These are phyloP conservation scores for Zenarchopterus dispar DNA, from an alignment of 2,797 vertebrate genomes.

Conservation along the genomic window DNA sequence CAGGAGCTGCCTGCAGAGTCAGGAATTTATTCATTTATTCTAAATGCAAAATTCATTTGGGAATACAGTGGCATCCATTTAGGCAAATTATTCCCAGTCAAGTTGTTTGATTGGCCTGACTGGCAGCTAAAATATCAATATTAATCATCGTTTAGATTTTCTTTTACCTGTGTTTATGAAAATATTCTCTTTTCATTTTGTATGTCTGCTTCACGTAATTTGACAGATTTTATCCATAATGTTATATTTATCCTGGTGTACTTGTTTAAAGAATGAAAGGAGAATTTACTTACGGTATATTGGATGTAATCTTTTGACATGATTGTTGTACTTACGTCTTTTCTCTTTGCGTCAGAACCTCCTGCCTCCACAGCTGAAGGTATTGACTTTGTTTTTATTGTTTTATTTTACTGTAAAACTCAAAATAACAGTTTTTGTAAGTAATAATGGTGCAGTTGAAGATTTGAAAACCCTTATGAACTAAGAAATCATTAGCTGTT, in stretches of 20 bases:
- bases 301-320: background rate
- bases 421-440: background rate
- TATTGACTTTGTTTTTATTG: constrained; percentile 19
- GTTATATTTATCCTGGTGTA: too few relatives aligned
- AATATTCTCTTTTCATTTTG: too few relatives aligned
- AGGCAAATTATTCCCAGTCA: background rate
- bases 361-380: constrained; percentile 34
- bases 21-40: constrained; percentile 16
- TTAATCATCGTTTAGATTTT: too few relatives aligned
- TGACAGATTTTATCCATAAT: too few relatives aligned
- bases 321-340: background rate
- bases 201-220: too few relatives aligned
- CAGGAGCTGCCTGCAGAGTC: constrained; percentile 13
- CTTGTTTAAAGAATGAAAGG: too few relatives aligned
- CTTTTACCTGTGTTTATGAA: too few relatives aligned
- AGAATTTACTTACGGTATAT: too few relatives aligned
- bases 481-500: too few relatives aligned
- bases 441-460: background rate
- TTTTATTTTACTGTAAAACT: background rate
- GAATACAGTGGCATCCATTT: constrained; percentile 12
- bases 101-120: too few relatives aligned
- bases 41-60: constrained; percentile 12
- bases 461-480: too few relatives aligned
- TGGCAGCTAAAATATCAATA: too few relatives aligned
- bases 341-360: constrained; percentile 26